Evolutionary conservation across 2,797 vertebrate genomes (phyloP).

Genomic region (Todus mexicanus): DNA sequence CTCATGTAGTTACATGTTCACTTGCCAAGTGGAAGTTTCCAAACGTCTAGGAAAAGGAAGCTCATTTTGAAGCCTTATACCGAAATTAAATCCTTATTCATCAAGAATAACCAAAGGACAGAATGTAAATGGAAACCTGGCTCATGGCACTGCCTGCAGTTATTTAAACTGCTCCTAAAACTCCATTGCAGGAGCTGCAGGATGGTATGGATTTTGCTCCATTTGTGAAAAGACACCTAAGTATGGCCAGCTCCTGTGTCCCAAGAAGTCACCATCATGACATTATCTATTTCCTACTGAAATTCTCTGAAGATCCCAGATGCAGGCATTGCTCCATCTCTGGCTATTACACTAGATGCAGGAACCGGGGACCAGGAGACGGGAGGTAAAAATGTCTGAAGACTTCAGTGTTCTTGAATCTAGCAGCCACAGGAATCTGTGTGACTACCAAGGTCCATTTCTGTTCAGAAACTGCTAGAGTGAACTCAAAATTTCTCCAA

Average conservation of each 20-base stretch:
- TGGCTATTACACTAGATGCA: not conserved
- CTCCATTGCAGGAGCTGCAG: not conserved
- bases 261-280: not conserved
- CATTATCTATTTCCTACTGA: not conserved
- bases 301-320: not conserved
- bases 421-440: not conserved
- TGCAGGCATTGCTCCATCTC: not conserved
- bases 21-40: not conserved
- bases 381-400: not conserved
- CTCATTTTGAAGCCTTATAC: not conserved
- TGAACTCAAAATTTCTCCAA: not conserved
- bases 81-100: not conserved
- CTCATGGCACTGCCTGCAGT: not conserved
- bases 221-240: not conserved
- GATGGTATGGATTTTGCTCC: not conserved
- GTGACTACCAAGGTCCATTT: not conserved
- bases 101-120: not conserved
- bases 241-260: accelerated
- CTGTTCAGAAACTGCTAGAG: not conserved
- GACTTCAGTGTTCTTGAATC: not conserved
- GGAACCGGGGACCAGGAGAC: not conserved
- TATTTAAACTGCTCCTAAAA: not conserved
- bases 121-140: not conserved
- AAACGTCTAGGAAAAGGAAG: not conserved
- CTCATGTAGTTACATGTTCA: not conserved